A percentile compares a stretch with the other conserved stretches of the same genome.
phyloP scores from a whole-genome alignment of 2,888 invertebrate genomes.

The Cryptocephalus moraei region DNA sequence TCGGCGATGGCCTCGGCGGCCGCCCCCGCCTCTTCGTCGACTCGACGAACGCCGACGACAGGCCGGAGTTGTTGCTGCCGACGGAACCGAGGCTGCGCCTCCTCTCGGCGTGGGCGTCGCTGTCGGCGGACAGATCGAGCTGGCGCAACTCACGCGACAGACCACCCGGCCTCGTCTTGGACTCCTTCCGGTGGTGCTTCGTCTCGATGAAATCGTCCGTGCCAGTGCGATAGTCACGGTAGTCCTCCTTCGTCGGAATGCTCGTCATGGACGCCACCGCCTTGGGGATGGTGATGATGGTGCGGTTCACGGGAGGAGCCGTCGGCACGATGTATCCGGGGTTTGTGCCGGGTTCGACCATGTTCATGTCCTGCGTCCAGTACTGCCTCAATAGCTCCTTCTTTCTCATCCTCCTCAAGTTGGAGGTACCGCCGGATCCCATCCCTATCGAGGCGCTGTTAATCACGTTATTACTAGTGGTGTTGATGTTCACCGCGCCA shows the following conservation, averaged over 20 bases:
- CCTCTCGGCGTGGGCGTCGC: constrained; percentile 42
- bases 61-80: constrained; percentile 33
- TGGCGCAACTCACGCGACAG: constrained; percentile 53
- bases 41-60: constrained; percentile 17
- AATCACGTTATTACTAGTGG: constrained; percentile 36
- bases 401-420: constrained; percentile 77
- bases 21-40: constrained; percentile 33
- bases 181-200: constrained; percentile 55
- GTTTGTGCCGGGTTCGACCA: constrained; percentile 60
- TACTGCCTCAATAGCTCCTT: constrained; percentile 78
- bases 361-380: constrained; percentile 79
- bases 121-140: constrained; percentile 49
- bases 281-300: constrained; percentile 75
- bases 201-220: constrained; percentile 46
- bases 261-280: constrained; percentile 83
- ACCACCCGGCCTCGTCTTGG: constrained; percentile 42
- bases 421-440: constrained; percentile 53
- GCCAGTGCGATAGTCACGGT: constrained; percentile 46
- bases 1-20: constrained; percentile 31
- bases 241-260: constrained; percentile 78
- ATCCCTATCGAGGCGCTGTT: constrained; percentile 25
- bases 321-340: constrained; percentile 47
- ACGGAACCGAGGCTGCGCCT: constrained; percentile 41
- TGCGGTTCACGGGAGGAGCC: constrained; percentile 51
- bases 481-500: constrained; percentile 38